A percentile compares a stretch with the other conserved stretches of the same genome.
phyloP scores from a whole-genome alignment of 2,113 vertebrate species.

The Sus scrofa region DNA sequence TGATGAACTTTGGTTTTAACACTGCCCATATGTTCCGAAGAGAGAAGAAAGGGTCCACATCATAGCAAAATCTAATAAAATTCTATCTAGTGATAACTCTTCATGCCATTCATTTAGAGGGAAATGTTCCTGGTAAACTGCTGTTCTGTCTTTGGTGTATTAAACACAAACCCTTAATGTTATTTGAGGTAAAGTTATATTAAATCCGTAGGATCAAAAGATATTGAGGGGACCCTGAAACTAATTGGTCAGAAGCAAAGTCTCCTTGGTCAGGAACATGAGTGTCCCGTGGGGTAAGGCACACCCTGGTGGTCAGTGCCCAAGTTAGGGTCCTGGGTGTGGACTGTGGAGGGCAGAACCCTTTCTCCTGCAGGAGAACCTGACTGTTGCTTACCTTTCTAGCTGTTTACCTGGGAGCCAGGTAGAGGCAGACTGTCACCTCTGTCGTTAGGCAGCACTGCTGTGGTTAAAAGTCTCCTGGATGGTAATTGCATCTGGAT shows the following conservation, averaged over 20 bases:
- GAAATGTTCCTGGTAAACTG: background rate
- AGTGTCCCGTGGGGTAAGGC: too few relatives aligned
- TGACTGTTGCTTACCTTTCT: background rate
- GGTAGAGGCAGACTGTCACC: background rate
- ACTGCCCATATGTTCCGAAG: background rate
- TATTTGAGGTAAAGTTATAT: too few relatives aligned
- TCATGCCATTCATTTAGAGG: background rate
- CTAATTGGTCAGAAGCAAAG: background rate
- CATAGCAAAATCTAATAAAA: background rate
- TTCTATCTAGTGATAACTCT: background rate
- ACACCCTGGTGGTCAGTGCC: background rate
- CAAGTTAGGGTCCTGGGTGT: background rate
- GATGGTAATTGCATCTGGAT: background rate
- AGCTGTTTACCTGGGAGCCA: background rate
- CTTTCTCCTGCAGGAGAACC: accelerated
- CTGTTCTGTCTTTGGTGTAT: background rate
- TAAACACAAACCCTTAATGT: background rate
- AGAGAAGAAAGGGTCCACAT: background rate
- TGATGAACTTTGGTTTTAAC: background rate
- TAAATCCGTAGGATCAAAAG: background rate
- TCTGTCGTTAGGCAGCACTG: background rate
- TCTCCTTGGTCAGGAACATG: background rate
- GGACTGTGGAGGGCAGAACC: background rate
- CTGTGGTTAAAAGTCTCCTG: background rate
- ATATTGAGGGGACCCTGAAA: background rate